Base-by-base conservation (phyloP, 1,140 invertebrate genomes). In the Odontomachus brunneus region DNA sequence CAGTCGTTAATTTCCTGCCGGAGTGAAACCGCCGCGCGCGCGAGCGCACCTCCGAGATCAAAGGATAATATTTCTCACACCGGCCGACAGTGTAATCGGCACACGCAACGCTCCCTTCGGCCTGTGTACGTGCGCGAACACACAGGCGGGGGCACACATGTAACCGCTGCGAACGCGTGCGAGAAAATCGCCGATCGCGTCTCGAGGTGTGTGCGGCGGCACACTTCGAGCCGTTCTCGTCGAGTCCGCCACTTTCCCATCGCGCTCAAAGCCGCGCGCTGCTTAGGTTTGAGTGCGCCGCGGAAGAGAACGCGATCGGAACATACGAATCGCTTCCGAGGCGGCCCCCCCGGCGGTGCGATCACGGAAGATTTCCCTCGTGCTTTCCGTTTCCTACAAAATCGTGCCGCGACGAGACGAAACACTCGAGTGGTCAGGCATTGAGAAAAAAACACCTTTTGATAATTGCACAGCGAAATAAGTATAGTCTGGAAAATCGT, bases 31-130 rank as follows among this genome's bases (percentile, higher is more conserved):
- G 80, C 5, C 44, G 69, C 49, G 69, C n/a, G 83, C 62, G 75
- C 75, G 89, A 86, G 82, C 87, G 89, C 90, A 91, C 88, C 88
- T 84, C 87, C 83, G 84, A 90, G 91, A 92, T 92, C 90, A 91
- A 91, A 92, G 92, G 91, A 93, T 93, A 93, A 93, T 93, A 92
- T 91, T 92, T 93, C 90, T 92, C 91, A 89, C 89, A 91, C 90
- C 85, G 88, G 63, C 83, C 86, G 88, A 90, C 91, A 84, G 90
- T 89, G 89, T 91, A 92, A 92, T 93, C 91, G 90, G 87, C 91
- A 92, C 89, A 33, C 29, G 91, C 92, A 92, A 93, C 84, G 76
- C 87, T 87, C 84, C 80, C 73, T 29, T 48, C 63, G 26, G 19
- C n/a, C 29, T 24, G 65, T 29, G 14, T 3, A 9, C 26, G 49